Percentiles rank a stretch among this genome's conserved stretches.
Evolutionary conservation across 2,113 vertebrate genomes (phyloP).

Genomic region (Sigmodon hispidus): DNA sequence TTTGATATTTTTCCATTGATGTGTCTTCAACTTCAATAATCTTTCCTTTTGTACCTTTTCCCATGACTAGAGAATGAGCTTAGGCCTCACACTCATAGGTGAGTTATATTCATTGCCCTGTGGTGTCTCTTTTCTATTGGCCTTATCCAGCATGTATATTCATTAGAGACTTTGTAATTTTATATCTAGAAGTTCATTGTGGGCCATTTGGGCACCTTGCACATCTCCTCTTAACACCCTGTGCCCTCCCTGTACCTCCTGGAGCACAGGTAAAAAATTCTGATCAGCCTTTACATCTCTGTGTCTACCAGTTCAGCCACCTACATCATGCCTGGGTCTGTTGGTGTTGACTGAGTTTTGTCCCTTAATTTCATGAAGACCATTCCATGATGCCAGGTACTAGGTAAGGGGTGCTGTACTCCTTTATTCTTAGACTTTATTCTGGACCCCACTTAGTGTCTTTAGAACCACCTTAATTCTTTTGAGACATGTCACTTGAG

Average conservation of each 20-base stretch:
- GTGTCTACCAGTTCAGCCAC: not conserved
- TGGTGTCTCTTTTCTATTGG: not conserved
- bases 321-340: not conserved
- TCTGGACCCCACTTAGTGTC: not conserved
- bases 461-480: not conserved
- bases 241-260: not conserved
- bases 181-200: not conserved
- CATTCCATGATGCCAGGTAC: not conserved
- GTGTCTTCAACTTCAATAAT: not conserved
- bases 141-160: not conserved
- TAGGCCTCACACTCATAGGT: not conserved
- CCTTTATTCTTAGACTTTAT: not conserved
- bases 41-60: not conserved
- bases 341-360: not conserved
- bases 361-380: not conserved
- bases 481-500: not conserved
- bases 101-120: not conserved
- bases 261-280: not conserved
- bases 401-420: not conserved
- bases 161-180: not conserved
- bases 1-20: not conserved
- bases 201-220: not conserved
- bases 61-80: no score
- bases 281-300: not conserved
- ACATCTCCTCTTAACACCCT: not conserved